Evolutionary conservation across 2,113 vertebrate genomes (phyloP), one percentile per base, ranked within the genome.

Genomic region (Ammodytes dubius): DNA sequence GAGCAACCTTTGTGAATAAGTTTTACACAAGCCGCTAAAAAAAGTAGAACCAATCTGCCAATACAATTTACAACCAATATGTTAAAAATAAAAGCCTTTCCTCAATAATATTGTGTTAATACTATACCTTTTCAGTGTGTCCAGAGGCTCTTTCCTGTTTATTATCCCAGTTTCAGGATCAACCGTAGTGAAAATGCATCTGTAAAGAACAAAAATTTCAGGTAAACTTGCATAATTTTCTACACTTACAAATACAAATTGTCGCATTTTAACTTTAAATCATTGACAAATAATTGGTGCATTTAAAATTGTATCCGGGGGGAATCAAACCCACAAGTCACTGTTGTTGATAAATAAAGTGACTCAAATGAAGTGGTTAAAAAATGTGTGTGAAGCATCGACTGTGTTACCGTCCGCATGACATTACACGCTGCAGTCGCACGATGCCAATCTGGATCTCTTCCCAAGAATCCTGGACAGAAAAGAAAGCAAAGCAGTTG

Each of bases 101-200:
- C 0, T 54, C 0, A 15, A 47, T 14, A 11, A 70, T 5, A 12
- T 1, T 1, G 6, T 1, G 50, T 73, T 15, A 3, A 67, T 37
- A 8, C 9, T 50, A 79, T 93, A 99, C 98, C 96, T 97, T 93
- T 96, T 98, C 87, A 99, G 85, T 0, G 97, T 99, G 14, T 98
- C 94, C 90, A 99, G 94, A 0, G 98, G 98, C 84, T 99, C 96
- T 72, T 99, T 98, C 61, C 96, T 95, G 90, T 80, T 94, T 1
- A 97, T 93, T n/a, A 97, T 43, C 2, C 97, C 98, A 0, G 97
- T 99, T 83, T 98, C 96, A 12, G 98, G 97, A 91, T 99, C 95
- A 77, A 99, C 94, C 0, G 97, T 99, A 59, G 97, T 99, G 74
- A 99, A 85, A 87, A 99, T 47, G 85, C 98, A 99, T 79, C 98